These are phyloP conservation scores for Perca flavescens DNA, from an alignment of 2,113 vertebrate species.

Conservation along the genomic window DNA sequence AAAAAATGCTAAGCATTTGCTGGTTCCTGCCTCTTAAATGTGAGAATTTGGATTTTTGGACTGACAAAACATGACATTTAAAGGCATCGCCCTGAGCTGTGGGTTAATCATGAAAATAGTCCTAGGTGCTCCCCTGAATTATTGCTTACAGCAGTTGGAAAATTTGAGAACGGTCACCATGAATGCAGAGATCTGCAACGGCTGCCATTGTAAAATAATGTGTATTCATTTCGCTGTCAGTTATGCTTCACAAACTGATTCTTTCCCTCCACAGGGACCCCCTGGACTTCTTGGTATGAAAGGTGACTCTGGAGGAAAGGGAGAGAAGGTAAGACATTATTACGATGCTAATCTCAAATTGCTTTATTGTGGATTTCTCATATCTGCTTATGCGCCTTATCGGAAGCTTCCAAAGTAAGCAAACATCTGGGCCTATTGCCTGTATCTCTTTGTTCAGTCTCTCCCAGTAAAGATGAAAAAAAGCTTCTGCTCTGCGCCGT, in stretches of 20 bases:
- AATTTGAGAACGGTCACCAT: background rate
- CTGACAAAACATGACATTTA: background rate
- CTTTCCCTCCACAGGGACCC: constrained; percentile 87
- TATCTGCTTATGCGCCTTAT: constrained; percentile 65
- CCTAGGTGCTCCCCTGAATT: background rate
- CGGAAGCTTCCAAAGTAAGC: constrained; percentile 52
- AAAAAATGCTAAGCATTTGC: too few relatives aligned
- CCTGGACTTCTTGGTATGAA: constrained; percentile 96
- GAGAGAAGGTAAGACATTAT: constrained; percentile 91
- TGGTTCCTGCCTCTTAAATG: too few relatives aligned
- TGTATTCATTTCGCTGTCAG: constrained; percentile 33
- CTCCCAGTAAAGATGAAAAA: constrained; percentile 35
- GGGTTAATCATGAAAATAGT: background rate
- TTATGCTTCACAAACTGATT: constrained; percentile 41
- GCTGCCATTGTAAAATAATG: constrained; percentile 35
- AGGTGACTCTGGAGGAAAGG: constrained; percentile 95
- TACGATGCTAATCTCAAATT: constrained; percentile 73
- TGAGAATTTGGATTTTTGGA: background rate
- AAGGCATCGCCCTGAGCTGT: too few relatives aligned
- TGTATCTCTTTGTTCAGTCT: constrained; percentile 35
- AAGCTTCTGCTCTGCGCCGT: constrained; percentile 29
- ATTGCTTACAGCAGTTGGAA: background rate
- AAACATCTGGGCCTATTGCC: constrained; percentile 47
- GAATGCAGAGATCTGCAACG: background rate
- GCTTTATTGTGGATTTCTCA: constrained; percentile 65